A percentile compares a stretch with the other conserved stretches of the same genome.
These are phyloP conservation scores for Orchesellides sinensis DNA, from an alignment of 2,888 invertebrate species.

Conservation along the genomic window DNA sequence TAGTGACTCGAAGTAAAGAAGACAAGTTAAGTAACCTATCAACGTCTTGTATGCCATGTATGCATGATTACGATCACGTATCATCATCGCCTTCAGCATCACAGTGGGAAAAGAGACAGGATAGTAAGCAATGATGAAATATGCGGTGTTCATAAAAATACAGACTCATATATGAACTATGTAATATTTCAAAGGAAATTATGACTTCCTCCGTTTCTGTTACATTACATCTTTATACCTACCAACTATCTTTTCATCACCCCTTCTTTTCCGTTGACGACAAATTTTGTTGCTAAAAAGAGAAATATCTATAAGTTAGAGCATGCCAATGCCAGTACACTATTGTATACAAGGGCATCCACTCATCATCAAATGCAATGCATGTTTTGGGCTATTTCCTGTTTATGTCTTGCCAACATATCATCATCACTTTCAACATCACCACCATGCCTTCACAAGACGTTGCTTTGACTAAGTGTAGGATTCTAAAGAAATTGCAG, in stretches of 20 bases:
- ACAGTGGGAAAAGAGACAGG: neutral
- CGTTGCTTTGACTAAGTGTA: too few species aligned
- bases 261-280: slow-evolving; percentile 23
- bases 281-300: slow-evolving; percentile 42
- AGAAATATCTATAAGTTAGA: slow-evolving; percentile 9
- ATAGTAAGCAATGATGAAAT: neutral
- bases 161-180: slow-evolving; percentile 3
- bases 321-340: neutral
- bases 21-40: neutral
- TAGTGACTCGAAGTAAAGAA: neutral
- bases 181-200: slow-evolving; percentile 52
- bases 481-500: neutral
- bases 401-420: slow-evolving; percentile 26
- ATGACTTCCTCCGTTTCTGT: slow-evolving; percentile 32
- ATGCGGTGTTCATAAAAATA: neutral
- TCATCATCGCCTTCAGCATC: neutral
- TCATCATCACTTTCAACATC: slow-evolving; percentile 13
- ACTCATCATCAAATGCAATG: slow-evolving; percentile 3
- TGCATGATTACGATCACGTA: slow-evolving; percentile 1
- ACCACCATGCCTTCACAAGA: slow-evolving; percentile 2
- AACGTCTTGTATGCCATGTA: neutral
- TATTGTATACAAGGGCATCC: neutral
- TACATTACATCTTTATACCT: slow-evolving; percentile 13
- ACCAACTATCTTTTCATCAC: slow-evolving; percentile 6
- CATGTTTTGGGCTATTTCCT: slow-evolving; percentile 48